Conservation (phyloP, 2,113 vertebrate genomes). For the Plecotus auritus region DNA sequence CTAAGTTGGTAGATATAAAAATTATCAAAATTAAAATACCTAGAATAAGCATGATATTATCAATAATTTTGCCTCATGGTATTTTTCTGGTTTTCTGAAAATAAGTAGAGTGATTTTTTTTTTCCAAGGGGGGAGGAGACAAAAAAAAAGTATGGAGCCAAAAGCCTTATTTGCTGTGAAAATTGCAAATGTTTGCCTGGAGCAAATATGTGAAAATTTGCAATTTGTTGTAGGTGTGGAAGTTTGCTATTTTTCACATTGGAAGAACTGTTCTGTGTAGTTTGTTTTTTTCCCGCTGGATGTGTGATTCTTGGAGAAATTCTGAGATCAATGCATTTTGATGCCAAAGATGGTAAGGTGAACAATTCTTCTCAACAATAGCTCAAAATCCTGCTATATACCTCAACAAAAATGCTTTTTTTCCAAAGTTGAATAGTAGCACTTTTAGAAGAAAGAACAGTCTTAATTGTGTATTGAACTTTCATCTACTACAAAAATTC, state of each 20-base stretch:
- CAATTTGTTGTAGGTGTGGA: slow-evolving; percentile 78
- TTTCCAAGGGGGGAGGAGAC: neutral
- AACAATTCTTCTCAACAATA: slow-evolving; percentile 63
- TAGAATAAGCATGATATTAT: slow-evolving; percentile 31
- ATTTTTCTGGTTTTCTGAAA: slow-evolving; percentile 63
- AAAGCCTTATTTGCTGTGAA: slow-evolving; percentile 77
- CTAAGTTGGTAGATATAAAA: neutral
- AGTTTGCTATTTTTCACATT: slow-evolving; percentile 77
- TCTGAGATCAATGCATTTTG: slow-evolving; percentile 61
- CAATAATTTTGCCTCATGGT: slow-evolving; percentile 34
- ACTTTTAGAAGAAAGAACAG: neutral
- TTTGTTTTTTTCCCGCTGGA: slow-evolving; percentile 50
- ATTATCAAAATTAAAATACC: slow-evolving; percentile 42
- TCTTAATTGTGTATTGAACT: neutral
- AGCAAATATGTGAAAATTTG: slow-evolving; percentile 79
- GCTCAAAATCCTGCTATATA: slow-evolving; percentile 25
- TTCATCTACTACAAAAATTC: neutral
- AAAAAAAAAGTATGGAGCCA: slow-evolving; percentile 59
- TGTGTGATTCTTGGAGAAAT: slow-evolving; percentile 74
- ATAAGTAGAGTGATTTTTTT: slow-evolving; percentile 41
- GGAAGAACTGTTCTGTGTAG: slow-evolving; percentile 64
- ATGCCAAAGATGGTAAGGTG: slow-evolving; percentile 67
- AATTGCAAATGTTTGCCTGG: slow-evolving; percentile 78
- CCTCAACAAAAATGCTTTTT: neutral
- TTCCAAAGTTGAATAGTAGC: neutral